A percentile compares a stretch with the other conserved stretches of the same genome.
Evolutionary conservation across 92 coral and sea anemone species (phyloP).

Genomic region (Bergia sp.): DNA sequence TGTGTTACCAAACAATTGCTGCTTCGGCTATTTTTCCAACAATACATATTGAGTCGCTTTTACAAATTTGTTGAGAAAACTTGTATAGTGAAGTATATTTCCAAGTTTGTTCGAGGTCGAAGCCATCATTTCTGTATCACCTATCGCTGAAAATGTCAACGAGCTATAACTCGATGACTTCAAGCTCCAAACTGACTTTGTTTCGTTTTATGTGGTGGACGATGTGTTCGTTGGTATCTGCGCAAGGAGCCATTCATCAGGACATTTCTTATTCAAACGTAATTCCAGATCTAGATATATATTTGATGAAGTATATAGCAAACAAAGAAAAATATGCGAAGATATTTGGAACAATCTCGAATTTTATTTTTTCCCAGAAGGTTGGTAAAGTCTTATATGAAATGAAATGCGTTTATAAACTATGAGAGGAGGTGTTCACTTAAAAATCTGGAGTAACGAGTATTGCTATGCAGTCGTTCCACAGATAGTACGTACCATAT

Average conservation of each 20-base stretch:
- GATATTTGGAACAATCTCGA: neutral
- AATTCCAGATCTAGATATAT: neutral
- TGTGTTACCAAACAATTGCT: no score
- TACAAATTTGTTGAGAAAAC: no score
- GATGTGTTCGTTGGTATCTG: no score
- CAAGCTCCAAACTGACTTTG: neutral
- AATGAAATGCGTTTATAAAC: no score
- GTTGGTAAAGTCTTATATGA: neutral
- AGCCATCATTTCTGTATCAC: no score
- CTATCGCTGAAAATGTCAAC: neutral
- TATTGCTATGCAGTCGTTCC: neutral
- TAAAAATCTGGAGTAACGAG: neutral
- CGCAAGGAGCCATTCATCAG: neutral
- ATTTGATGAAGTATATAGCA: neutral
- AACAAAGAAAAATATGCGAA: neutral
- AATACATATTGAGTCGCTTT: no score
- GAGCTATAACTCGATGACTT: neutral
- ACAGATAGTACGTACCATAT: neutral
- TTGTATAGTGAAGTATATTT: no score
- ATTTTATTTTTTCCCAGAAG: no score
- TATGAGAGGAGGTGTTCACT: neutral
- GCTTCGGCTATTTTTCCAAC: no score
- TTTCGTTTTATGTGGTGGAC: no score
- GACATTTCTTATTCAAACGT: neutral
- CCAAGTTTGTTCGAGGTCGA: no score